Evolutionary conservation across 2,113 vertebrate genomes (phyloP).

Genomic region (Trinectes maculatus): DNA sequence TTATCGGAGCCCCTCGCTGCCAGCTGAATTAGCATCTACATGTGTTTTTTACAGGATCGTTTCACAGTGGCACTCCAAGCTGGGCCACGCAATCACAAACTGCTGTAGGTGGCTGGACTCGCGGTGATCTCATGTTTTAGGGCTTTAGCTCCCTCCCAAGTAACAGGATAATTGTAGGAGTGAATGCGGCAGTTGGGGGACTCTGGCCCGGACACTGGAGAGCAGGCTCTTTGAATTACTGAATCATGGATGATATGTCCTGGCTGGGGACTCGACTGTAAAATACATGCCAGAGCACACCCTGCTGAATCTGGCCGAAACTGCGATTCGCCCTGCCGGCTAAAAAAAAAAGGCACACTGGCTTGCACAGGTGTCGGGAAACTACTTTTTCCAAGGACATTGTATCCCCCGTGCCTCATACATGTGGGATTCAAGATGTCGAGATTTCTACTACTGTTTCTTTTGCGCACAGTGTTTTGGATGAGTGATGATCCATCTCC

Average conservation of each 20-base stretch:
- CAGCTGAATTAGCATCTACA: constrained; percentile 43
- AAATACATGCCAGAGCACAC: constrained; percentile 70
- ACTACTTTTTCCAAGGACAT: constrained; percentile 49
- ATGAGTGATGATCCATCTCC: constrained; percentile 57
- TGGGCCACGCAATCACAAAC: constrained; percentile 32
- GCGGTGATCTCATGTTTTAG: constrained; percentile 57
- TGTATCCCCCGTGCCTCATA: constrained; percentile 38
- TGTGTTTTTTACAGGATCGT: constrained; percentile 51
- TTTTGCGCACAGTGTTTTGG: constrained; percentile 36
- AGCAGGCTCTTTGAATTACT: constrained; percentile 57
- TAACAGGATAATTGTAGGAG: constrained; percentile 40
- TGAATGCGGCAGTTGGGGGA: constrained; percentile 55
- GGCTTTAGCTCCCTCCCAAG: constrained; percentile 44
- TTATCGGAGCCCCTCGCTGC: constrained; percentile 15
- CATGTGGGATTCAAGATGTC: constrained; percentile 54
- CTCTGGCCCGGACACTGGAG: constrained; percentile 25
- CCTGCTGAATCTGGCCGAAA: constrained; percentile 55
- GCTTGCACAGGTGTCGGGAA: constrained; percentile 47
- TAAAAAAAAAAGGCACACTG: constrained; percentile 58
- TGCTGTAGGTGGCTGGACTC: constrained; percentile 35
- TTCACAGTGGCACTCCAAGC: constrained; percentile 31
- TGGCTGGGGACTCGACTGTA: constrained; percentile 51
- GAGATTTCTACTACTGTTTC: constrained; percentile 60
- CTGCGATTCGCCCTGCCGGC: constrained; percentile 61
- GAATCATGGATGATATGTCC: constrained; percentile 48